These are phyloP conservation scores for Empidonax alnorum DNA, from an alignment of 2,113 vertebrate species.

Conservation along the genomic window DNA sequence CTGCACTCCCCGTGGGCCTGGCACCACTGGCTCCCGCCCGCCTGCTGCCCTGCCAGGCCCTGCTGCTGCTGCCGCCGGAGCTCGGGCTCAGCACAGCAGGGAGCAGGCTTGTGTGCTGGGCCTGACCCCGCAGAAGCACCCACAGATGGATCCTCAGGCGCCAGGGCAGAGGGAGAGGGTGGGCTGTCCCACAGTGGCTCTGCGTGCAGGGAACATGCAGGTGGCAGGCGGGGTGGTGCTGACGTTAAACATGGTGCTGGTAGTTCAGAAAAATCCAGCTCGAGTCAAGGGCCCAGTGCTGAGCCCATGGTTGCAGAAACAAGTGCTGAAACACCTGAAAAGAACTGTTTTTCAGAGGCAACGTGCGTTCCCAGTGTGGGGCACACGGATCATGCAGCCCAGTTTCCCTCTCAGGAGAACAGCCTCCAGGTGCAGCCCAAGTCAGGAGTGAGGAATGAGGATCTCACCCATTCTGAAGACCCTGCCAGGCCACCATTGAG, in stretches of 20 bases:
- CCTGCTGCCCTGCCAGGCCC: neutral
- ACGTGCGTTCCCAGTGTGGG: neutral
- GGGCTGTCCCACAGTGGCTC: neutral
- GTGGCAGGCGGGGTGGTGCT: neutral
- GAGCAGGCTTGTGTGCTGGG: neutral
- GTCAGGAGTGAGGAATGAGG: neutral
- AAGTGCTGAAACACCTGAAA: neutral
- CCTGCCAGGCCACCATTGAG: neutral
- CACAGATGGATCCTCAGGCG: accelerated
- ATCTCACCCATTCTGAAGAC: slow-evolving; percentile 1
- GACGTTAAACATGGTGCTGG: neutral
- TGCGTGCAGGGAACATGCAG: neutral
- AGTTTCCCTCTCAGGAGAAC: neutral
- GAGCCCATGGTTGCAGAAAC: neutral
- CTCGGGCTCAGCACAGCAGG: neutral
- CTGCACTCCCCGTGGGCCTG: neutral
- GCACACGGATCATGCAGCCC: neutral
- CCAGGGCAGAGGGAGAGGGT: neutral
- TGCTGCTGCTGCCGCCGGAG: neutral
- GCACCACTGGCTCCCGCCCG: neutral
- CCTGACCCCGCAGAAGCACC: neutral
- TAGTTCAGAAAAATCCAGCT: neutral
- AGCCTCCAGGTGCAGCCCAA: neutral
- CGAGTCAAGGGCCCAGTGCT: neutral
- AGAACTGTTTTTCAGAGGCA: neutral